phyloP scores from a whole-genome alignment of 2,113 vertebrate genomes.

The Odocoileus virginianus region DNA sequence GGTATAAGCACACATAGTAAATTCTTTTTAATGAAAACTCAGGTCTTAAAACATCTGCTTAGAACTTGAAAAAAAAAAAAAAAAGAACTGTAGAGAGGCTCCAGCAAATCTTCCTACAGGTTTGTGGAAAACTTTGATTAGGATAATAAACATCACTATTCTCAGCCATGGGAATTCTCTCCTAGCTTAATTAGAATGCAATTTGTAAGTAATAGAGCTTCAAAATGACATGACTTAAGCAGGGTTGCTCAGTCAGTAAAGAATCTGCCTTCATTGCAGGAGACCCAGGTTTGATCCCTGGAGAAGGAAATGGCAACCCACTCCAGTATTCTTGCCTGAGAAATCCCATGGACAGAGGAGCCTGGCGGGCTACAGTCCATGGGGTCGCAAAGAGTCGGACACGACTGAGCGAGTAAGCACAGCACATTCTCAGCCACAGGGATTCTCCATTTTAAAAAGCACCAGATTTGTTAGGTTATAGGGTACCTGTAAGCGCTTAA shows the following conservation, averaged over 20 bases:
- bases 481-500: not conserved
- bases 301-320: too few relatives aligned
- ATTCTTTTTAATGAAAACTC: slow-evolving; percentile 18
- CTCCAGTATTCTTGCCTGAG: not conserved
- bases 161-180: not conserved
- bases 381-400: accelerated
- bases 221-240: not conserved
- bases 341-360: not conserved
- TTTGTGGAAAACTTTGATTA: slow-evolving; percentile 67
- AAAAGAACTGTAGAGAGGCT: slow-evolving; percentile 90
- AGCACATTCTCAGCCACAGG: not conserved
- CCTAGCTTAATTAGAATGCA: not conserved
- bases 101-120: slow-evolving; percentile 97
- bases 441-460: not conserved
- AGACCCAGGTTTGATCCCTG: too few relatives aligned
- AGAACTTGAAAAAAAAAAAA: not conserved
- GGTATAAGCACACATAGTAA: slow-evolving; percentile 85
- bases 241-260: not conserved
- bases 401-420: not conserved
- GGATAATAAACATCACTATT: not conserved
- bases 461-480: not conserved
- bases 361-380: not conserved
- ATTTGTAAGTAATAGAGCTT: not conserved
- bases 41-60: slow-evolving; percentile 17
- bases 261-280: not conserved